Base-by-base conservation (phyloP, 1,140 invertebrate genomes). In the Cydia fagiglandana region DNA sequence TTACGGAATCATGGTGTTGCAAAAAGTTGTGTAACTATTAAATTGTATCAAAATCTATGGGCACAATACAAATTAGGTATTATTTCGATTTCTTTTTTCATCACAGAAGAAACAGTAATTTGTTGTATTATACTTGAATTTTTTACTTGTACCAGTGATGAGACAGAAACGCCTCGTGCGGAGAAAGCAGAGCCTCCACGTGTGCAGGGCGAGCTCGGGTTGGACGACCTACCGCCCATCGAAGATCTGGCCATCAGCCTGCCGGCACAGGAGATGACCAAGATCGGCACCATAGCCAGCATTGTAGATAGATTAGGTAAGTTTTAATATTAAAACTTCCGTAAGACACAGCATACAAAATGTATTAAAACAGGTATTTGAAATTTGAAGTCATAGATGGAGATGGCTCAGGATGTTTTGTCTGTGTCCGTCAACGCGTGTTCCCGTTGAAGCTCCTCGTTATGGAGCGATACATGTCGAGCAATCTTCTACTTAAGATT, bases 161-260 rank as follows among this genome's bases (percentile, higher is more conserved):
- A 91, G 82, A 66, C 79, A 15, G 84, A 85, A 79, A 82, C 74
- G 6, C 83, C 78, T 68, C 79, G 76, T 17, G 47, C 78, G 45
- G 78, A 78, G 4, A 91, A 90, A 68, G 66, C 82, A 0, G 86
- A 87, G 68, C 64, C 81, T 2, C 87, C 84, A 4, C 88, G 90
- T 77, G 92, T 92, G 4, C 88, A 86, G 70, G 93, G 93, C 13
- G 93, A 93, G 76, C 77, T 93, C 13, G 88, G 84, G 5, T 76
- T 96, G 15, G 95, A 96, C 85, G 95, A 97, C 82, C 92, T 98
- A 64, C 97, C 97, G 2, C 96, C 96, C 0, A 96, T 98, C 78
- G 95, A 97, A 90, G 96, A 98, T 84, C 93, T 98, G 53, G 94
- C 95, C 79, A 97, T 98, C 75, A 95, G 94, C 76, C 94, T 98